These are phyloP conservation scores for Chaenogobius annularis DNA, from an alignment of 2,113 vertebrate genomes.

Conservation along the genomic window DNA sequence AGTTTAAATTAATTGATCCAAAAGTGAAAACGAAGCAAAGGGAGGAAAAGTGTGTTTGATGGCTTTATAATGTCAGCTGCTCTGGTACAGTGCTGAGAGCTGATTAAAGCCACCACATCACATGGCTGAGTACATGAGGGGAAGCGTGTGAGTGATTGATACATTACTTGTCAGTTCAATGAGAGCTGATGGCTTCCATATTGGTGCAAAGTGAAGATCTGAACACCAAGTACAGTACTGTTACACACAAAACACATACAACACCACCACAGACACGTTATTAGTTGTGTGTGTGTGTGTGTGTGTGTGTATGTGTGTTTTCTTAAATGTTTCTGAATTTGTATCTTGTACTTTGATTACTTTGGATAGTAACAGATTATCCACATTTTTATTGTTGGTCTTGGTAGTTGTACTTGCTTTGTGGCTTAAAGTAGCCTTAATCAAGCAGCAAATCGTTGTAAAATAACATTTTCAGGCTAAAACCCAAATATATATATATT, in stretches of 20 bases:
- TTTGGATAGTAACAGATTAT: too few relatives aligned
- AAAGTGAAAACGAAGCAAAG: constrained; percentile 4
- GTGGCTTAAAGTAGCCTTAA: neutral
- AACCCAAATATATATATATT: too few relatives aligned
- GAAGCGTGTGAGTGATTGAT: constrained; percentile 43
- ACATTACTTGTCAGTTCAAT: constrained; percentile 41
- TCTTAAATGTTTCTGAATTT: neutral
- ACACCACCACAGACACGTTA: neutral
- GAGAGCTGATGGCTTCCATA: constrained; percentile 33
- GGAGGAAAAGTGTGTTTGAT: constrained; percentile 25
- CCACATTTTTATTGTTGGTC: neutral
- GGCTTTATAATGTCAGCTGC: constrained; percentile 52
- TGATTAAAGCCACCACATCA: constrained; percentile 72
- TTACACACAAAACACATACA: neutral
- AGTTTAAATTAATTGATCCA: constrained; percentile 4
- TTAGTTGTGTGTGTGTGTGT: neutral
- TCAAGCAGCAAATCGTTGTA: too few relatives aligned
- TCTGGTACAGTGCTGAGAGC: constrained; percentile 35
- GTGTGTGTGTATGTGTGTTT: too few relatives aligned
- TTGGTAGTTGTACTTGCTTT: neutral
- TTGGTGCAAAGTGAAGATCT: constrained; percentile 9
- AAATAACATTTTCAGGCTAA: neutral
- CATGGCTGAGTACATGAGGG: constrained; percentile 19
- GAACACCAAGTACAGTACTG: neutral
- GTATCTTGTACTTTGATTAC: neutral